Evolutionary conservation across 2,113 vertebrate species (phyloP), one percentile per base, ranked within the genome.

Genomic region (Bambusicola thoracicus): DNA sequence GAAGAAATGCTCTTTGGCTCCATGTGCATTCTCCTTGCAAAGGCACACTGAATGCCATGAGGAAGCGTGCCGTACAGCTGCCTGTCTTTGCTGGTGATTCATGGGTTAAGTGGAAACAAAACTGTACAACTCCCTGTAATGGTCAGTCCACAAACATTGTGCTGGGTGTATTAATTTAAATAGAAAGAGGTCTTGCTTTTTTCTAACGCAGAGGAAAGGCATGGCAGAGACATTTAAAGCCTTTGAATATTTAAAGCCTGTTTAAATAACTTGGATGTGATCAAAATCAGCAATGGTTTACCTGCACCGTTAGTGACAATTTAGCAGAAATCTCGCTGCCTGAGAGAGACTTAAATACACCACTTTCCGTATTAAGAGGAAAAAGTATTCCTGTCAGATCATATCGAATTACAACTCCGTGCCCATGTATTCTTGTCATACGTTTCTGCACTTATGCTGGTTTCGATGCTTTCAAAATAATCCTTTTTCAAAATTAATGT

Each of bases 391-490:
- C 61, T 88, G 61, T 75, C 80, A 80, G 87, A 76, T 51, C 29
- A 34, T 8, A 80, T 3, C 41, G 82, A 87, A 88, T 80, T 69
- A 81, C 63, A 93, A 69, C 21, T 87, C n/a, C 8, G 69, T 67
- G 84, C 53, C 40, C 84, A 68, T 59, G 46, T 44, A 92, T 90
- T 94, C 83, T 40, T 58, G 53, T 79, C 87, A 94, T 77, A 94
- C 15, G 36, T 75, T 90, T 72, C 79, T 94, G 65, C 59, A 89
- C 77, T 88, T 94, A 36, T 62, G 63, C 75, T 87, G 70, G 2
- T 93, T 95, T 72, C 92, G 70, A 91, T 69, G 82, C 49, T 65
- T 94, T 94, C 85, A 95, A 90, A 95, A 87, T 87, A 85, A 68
- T 88, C 4, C 4, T 87, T 78, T 87, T 89, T 81, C 24, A 73